Evolutionary conservation across 2,888 invertebrate species (phyloP).

Genomic region (Clunio marinus): DNA sequence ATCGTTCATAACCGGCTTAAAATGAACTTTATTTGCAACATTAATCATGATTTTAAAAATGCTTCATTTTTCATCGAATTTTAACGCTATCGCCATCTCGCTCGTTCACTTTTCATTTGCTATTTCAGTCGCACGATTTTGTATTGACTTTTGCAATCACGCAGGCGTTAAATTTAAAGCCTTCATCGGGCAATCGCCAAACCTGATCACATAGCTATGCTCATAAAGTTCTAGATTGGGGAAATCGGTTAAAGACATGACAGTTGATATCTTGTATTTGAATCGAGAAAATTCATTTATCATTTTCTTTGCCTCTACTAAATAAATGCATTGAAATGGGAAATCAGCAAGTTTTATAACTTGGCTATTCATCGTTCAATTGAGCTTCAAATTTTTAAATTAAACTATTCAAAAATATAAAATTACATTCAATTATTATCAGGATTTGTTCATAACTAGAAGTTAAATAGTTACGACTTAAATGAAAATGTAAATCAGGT

Average conservation of each 20-base stretch:
- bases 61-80: conserved; percentile 14
- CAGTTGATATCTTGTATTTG: background rate
- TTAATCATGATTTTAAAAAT: background rate
- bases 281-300: conserved; percentile 4
- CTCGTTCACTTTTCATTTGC: background rate
- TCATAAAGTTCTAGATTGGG: background rate
- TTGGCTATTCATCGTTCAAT: background rate
- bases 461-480: no score
- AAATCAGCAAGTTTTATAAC: conserved; percentile 15
- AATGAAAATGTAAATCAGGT: no score
- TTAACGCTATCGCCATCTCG: background rate
- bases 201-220: background rate
- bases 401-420: no score
- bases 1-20: background rate
- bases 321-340: background rate
- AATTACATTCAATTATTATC: no score
- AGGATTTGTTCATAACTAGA: no score
- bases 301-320: conserved; percentile 11
- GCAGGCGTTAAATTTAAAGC: conserved; percentile 13
- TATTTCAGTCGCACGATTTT: conserved; percentile 21
- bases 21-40: background rate
- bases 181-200: no score
- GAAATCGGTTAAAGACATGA: background rate
- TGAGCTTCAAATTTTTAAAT: no score
- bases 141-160: conserved; percentile 37